phyloP scores from a whole-genome alignment of 2,888 invertebrate species.

The Spodoptera picta region DNA sequence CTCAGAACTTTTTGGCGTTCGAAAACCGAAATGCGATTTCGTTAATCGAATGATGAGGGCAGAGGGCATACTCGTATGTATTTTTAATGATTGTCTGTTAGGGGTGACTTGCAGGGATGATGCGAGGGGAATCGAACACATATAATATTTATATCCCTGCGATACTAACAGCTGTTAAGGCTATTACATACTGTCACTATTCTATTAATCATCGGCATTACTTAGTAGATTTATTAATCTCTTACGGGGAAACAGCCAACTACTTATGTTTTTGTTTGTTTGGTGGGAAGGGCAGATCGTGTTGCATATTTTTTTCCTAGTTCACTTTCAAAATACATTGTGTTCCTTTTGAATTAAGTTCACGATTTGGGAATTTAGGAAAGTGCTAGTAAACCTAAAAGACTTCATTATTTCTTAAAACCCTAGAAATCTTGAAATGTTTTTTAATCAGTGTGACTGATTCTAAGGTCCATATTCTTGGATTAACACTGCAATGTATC shows the following conservation, averaged over 20 bases:
- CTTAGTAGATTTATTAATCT: conserved; percentile 14
- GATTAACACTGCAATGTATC: too few species aligned
- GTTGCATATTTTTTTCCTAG: too few species aligned
- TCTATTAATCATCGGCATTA: conserved; percentile 10
- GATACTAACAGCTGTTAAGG: conserved; percentile 26
- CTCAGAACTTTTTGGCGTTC: background rate
- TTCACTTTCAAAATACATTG: too few species aligned
- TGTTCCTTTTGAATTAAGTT: too few species aligned
- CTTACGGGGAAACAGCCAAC: background rate
- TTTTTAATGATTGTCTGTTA: conserved; percentile 39
- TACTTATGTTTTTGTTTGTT: background rate
- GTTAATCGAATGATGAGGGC: conserved; percentile 23
- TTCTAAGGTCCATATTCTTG: too few species aligned
- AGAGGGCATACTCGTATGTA: conserved; percentile 23
- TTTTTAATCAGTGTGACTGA: too few species aligned
- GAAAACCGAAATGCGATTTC: conserved; percentile 18
- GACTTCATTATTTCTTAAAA: too few species aligned
- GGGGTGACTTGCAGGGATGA: conserved; percentile 3
- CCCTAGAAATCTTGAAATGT: too few species aligned
- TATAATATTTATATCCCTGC: conserved; percentile 37
- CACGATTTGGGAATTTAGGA: too few species aligned
- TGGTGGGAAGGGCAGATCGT: too few species aligned
- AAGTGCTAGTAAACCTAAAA: too few species aligned
- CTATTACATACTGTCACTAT: conserved; percentile 18
- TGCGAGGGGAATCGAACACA: conserved; percentile 26